Evolutionary conservation across 2,888 invertebrate species (phyloP).

Genomic region (Orchesella flavescens): DNA sequence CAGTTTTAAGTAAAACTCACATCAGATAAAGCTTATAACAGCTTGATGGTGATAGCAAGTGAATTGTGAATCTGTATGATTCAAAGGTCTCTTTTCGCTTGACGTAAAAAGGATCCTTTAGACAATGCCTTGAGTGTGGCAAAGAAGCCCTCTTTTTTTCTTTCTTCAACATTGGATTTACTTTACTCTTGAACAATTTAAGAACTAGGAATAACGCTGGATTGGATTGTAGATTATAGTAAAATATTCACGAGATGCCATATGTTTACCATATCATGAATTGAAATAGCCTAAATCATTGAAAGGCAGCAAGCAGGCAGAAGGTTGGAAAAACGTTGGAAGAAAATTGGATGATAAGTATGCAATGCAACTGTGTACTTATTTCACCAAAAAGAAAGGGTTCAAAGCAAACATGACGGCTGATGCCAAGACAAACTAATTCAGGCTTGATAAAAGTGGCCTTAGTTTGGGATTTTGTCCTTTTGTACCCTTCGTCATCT

Average conservation of each 20-base stretch:
- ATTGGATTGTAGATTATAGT: too few relatives aligned
- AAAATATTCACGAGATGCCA: constrained; percentile 38
- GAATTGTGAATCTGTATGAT: background rate
- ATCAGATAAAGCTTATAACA: background rate
- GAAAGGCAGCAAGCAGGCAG: constrained; percentile 19
- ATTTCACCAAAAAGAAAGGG: background rate
- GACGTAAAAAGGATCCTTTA: constrained; percentile 10
- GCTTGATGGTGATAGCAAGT: constrained; percentile 2
- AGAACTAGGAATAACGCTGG: background rate
- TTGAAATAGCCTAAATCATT: constrained; percentile 38
- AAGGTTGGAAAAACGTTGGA: constrained; percentile 6
- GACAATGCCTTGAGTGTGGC: constrained; percentile 26
- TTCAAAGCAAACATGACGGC: constrained; percentile 31
- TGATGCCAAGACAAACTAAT: constrained; percentile 12
- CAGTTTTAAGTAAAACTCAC: too few relatives aligned
- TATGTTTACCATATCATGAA: constrained; percentile 61
- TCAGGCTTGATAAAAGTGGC: background rate
- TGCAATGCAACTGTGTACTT: background rate
- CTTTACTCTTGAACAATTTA: background rate
- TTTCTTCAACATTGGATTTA: background rate
- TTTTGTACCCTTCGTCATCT: background rate
- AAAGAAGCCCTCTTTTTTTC: background rate
- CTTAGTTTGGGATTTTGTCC: background rate
- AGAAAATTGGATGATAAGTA: background rate
- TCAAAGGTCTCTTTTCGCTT: background rate